Conservation (phyloP, 2,888 invertebrate species). For the Dysmachus trigonus region DNA sequence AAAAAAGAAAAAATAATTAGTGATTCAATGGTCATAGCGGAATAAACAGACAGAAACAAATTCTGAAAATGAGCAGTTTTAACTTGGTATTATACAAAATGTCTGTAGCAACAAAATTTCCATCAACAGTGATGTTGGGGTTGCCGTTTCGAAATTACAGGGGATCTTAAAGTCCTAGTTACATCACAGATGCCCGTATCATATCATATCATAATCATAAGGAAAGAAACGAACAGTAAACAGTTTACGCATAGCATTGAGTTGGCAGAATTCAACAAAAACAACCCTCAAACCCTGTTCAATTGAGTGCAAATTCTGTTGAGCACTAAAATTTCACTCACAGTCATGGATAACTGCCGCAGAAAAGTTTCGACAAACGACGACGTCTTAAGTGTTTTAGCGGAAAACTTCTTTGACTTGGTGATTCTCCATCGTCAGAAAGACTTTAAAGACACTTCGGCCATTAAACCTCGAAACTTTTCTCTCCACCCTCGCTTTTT, state of each 20-base stretch:
- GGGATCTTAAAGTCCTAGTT: neutral
- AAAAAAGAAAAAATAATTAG: too few species aligned
- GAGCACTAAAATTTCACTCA: neutral
- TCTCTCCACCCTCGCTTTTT: neutral
- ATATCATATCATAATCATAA: neutral
- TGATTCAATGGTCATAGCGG: neutral
- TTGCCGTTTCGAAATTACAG: neutral
- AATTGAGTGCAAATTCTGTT: neutral
- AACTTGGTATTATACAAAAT: too few species aligned
- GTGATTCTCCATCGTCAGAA: neutral
- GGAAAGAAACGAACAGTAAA: neutral
- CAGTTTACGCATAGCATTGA: neutral
- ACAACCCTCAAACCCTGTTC: neutral
- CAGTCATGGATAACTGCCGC: neutral
- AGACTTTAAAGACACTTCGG: neutral
- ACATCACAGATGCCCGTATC: neutral
- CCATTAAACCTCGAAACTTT: neutral
- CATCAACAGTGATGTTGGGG: too few species aligned
- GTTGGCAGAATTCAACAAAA: neutral
- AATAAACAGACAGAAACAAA: neutral
- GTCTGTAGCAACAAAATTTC: too few species aligned
- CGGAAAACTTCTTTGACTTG: neutral
- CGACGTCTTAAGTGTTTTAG: neutral
- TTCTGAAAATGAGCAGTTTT: too few species aligned
- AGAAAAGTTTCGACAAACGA: neutral